Evolutionary conservation across 1,140 invertebrate genomes (phyloP).

Genomic region (Drosophila prosaltans): DNA sequence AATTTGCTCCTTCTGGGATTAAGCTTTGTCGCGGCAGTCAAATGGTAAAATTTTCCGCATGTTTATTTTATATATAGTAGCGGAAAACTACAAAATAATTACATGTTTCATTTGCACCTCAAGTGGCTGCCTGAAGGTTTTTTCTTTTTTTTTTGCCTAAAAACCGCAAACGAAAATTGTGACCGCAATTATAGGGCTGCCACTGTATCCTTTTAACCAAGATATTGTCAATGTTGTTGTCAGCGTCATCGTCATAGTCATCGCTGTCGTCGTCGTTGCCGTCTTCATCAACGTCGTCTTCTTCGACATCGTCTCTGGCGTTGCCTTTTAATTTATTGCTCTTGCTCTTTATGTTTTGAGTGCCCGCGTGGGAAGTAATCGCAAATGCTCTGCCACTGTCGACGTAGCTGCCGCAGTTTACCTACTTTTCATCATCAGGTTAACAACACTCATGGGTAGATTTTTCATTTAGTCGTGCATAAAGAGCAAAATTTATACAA

Average conservation of each 20-base stretch:
- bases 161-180: conserved; percentile 25
- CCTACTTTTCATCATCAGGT: conserved; percentile 81
- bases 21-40: conserved; percentile 26
- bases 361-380: conserved; percentile 81
- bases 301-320: conserved; percentile 40
- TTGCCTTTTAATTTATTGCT: conserved; percentile 78
- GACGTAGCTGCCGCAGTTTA: conserved; percentile 38
- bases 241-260: conserved; percentile 23
- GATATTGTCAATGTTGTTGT: conserved; percentile 27
- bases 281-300: conserved; percentile 37
- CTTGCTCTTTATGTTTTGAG: conserved; percentile 74
- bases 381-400: conserved; percentile 71
- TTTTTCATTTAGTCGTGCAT: conserved; percentile 73
- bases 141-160: background rate
- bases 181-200: conserved; percentile 39
- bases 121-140: conserved; percentile 49
- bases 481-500: conserved; percentile 71
- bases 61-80: conserved; percentile 67
- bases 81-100: conserved; percentile 78
- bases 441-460: conserved; percentile 80
- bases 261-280: conserved; percentile 39
- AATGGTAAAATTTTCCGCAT: conserved; percentile 66
- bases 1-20: conserved; percentile 40
- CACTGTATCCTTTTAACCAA: conserved; percentile 16
- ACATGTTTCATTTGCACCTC: conserved; percentile 81